Evolutionary conservation across 2,113 vertebrate species (phyloP), one percentile per base, ranked within the genome.

Genomic region (Acrocephalus arundinaceus): DNA sequence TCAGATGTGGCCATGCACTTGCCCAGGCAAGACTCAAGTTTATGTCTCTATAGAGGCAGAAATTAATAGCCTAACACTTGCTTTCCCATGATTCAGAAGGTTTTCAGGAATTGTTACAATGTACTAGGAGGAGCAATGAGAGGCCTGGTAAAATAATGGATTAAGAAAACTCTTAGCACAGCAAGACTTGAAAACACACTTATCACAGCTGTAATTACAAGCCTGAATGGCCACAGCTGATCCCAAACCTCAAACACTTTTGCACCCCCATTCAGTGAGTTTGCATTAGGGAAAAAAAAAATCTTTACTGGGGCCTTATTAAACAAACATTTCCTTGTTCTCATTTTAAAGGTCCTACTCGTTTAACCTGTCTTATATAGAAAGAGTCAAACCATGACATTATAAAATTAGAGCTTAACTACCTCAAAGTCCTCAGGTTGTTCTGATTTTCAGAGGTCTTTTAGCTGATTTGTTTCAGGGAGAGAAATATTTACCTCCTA

Each of bases 141-240:
- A 90, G 27, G 24, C 79, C 74, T 45, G 37, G 17, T 82, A 88
- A 93, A 94, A 91, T 8, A 87, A 85, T 72, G 87, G 90, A 90
- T 96, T 95, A 89, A 87, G 82, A 90, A 92, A 95, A 85, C 41
- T 84, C 84, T 58, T n/a, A 76, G 62, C 37, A 33, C 25, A 91
- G 67, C 71, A 87, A 85, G 74, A 76, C 74, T 70, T 76, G 74
- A 82, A 93, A 93, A 85, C 52, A 88, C 59, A 87, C 87, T 93
- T 95, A 79, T 59, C 91, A 85, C n/a, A 82, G 89, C 81, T 87
- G 70, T 92, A 97, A 96, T 96, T 96, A 96, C 78, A 89, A 85
- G 85, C 46, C 81, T 87, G 89, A 85, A 68, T 17, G n/a, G 85
- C 59, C 93, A 91, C 58, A 83, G 89, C 85, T 87, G 91, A 96